phyloP scores from a whole-genome alignment of 2,113 vertebrate genomes.

The Sphyrna mokarran region DNA sequence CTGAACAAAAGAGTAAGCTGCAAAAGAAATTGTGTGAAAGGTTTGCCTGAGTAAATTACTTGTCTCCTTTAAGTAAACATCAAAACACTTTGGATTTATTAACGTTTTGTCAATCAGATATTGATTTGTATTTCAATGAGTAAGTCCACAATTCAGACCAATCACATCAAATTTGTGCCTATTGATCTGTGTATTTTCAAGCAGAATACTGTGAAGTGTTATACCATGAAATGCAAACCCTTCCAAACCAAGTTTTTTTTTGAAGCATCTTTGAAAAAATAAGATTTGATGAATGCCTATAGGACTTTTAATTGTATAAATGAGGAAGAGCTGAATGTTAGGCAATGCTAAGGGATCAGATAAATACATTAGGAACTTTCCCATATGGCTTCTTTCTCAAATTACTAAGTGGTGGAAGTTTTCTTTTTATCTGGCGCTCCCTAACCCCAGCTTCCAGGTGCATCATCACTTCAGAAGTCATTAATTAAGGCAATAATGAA shows the following conservation, averaged over 20 bases:
- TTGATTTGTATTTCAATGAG: background rate
- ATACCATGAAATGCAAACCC: background rate
- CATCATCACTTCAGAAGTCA: background rate
- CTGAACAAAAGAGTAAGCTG: background rate
- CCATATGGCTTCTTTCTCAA: background rate
- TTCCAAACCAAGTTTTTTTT: background rate
- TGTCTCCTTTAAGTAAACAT: background rate
- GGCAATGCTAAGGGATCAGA: background rate
- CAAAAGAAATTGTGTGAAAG: background rate
- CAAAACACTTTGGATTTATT: background rate
- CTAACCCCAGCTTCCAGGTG: background rate
- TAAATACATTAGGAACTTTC: background rate
- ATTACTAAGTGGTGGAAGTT: background rate
- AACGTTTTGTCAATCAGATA: background rate
- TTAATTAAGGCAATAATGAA: background rate
- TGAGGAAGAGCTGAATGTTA: background rate
- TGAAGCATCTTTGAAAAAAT: background rate
- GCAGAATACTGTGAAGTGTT: background rate
- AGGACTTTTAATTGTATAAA: background rate
- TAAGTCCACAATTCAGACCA: background rate
- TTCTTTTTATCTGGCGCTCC: background rate
- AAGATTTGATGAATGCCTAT: background rate
- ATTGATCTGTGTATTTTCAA: background rate
- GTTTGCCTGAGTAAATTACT: background rate
- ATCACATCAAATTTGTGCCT: background rate